Conservation (phyloP, 2,797 vertebrate species). For the Catamblyrhynchus diadema region DNA sequence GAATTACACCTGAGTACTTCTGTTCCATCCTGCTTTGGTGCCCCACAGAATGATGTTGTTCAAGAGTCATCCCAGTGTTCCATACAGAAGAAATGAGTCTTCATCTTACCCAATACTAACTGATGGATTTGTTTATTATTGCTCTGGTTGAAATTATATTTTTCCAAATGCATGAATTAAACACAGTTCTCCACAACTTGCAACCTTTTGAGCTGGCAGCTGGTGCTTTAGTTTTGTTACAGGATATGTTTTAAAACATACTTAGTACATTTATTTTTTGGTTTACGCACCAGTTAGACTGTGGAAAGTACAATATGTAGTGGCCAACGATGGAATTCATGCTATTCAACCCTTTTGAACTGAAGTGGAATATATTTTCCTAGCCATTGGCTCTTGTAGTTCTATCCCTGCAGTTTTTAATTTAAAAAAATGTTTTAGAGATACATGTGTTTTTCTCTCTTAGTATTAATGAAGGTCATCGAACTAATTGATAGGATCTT, state of each 20-base stretch:
- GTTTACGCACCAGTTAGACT: not conserved
- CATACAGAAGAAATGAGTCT: not conserved
- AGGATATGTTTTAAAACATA: not conserved
- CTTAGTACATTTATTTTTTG: not conserved
- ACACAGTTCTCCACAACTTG: not conserved
- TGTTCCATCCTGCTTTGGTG: not conserved
- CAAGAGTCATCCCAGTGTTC: not conserved
- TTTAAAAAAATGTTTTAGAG: not conserved
- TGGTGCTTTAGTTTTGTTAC: not conserved
- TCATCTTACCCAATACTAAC: not conserved
- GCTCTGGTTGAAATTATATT: not conserved
- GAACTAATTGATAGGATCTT: slow-evolving; percentile 28
- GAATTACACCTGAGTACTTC: not conserved
- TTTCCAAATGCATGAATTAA: not conserved
- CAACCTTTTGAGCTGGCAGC: not conserved
- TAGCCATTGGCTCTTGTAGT: not conserved
- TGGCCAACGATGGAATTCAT: not conserved
- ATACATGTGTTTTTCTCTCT: not conserved
- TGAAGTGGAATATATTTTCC: not conserved
- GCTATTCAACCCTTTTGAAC: not conserved
- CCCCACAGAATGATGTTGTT: not conserved
- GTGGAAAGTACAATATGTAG: not conserved
- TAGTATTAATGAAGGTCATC: slow-evolving; percentile 15
- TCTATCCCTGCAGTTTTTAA: not conserved
- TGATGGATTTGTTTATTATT: not conserved